A percentile compares a stretch with the other conserved stretches of the same genome.
Evolutionary conservation across 2,888 invertebrate species (phyloP).

Genomic region (Rosalia funebris): DNA sequence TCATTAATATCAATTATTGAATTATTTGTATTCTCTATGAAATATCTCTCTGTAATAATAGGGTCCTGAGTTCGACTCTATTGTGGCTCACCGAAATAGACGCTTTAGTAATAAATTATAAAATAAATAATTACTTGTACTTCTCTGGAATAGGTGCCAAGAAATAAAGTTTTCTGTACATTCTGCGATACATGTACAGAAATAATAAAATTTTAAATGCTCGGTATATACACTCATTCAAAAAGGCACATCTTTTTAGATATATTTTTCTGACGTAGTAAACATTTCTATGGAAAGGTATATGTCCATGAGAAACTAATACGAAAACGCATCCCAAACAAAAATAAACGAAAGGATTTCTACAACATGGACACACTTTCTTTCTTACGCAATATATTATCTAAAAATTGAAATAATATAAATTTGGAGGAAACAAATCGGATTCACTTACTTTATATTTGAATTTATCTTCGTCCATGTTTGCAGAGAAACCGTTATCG

Average conservation of each 20-base stretch:
- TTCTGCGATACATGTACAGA: background rate
- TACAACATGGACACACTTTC: constrained; percentile 2
- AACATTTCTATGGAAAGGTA: background rate
- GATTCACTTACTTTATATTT: constrained; percentile 26
- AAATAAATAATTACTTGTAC: constrained; percentile 1
- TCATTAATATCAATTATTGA: too few species aligned
- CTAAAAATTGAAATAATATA: constrained; percentile 5
- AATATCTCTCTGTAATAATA: too few species aligned
- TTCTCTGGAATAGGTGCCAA: background rate
- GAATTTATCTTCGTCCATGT: constrained; percentile 28
- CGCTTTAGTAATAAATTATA: too few species aligned
- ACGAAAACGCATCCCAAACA: background rate
- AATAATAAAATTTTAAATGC: background rate
- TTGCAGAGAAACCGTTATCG: constrained; percentile 13
- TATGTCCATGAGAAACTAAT: background rate
- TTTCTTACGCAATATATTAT: background rate
- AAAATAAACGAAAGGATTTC: constrained; percentile 1
- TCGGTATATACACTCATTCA: background rate
- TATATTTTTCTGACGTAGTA: background rate
- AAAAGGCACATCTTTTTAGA: background rate
- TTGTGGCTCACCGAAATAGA: too few species aligned
- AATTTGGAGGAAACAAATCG: background rate
- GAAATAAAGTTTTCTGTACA: background rate
- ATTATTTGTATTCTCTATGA: too few species aligned
- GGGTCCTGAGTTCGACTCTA: too few species aligned